These are phyloP conservation scores for Fragum fragum DNA, from an alignment of 2,888 invertebrate genomes.

Conservation along the genomic window DNA sequence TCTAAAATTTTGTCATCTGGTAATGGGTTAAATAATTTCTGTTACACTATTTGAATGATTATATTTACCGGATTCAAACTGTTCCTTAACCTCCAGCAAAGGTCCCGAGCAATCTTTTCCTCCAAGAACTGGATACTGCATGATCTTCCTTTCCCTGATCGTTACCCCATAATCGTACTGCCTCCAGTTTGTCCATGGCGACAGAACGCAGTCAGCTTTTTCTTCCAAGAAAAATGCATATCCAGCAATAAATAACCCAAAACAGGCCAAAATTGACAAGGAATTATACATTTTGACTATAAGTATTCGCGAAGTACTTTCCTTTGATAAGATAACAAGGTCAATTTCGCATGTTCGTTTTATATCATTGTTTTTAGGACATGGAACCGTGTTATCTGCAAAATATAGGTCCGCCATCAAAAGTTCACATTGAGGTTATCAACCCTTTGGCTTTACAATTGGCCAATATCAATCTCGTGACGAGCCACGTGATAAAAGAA, in stretches of 20 bases:
- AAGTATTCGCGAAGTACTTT: no score
- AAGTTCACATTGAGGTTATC: no score
- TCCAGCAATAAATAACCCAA: neutral
- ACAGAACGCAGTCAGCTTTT: constrained; percentile 9
- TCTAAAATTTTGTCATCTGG: no score
- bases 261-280: neutral
- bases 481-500: no score
- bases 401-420: neutral
- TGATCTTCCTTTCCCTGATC: neutral
- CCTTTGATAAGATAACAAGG: no score
- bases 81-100: neutral
- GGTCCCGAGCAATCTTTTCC: neutral
- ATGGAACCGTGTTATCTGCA: neutral
- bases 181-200: constrained; percentile 8
- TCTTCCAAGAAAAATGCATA: constrained; percentile 1
- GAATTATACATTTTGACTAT: neutral
- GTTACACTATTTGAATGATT: no score
- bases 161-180: neutral
- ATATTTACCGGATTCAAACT: neutral
- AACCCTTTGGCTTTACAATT: no score
- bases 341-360: neutral
- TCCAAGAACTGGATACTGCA: neutral
- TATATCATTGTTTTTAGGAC: neutral
- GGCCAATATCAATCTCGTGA: no score
- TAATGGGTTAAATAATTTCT: no score